phyloP scores from a whole-genome alignment of 2,797 vertebrate species.

The Pterois miles region DNA sequence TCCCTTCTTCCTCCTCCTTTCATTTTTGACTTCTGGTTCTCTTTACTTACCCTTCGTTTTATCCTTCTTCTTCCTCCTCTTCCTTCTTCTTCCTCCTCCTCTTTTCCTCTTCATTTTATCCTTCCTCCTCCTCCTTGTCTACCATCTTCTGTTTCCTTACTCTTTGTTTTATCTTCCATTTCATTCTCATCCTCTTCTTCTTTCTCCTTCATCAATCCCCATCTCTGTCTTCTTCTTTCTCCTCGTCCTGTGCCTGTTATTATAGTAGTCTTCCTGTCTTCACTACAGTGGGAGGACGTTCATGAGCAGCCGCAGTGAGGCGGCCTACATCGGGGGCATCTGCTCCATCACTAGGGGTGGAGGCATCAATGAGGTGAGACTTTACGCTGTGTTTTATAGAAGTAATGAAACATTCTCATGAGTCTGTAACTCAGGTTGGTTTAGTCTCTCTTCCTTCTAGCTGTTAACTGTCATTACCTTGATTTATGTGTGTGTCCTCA shows the following conservation, averaged over 20 bases:
- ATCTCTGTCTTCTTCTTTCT: too few species aligned
- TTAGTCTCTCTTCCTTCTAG: background rate
- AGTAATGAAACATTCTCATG: background rate
- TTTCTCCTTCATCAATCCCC: background rate
- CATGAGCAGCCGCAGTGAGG: constrained; percentile 92
- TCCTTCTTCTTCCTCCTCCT: background rate
- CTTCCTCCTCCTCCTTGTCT: too few species aligned
- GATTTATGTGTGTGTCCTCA: constrained; percentile 56
- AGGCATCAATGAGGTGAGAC: constrained; percentile 93
- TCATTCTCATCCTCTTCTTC: background rate
- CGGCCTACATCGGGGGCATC: constrained; percentile 93
- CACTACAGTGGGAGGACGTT: constrained; percentile 90
- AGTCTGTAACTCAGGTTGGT: background rate
- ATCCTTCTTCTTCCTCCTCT: too few species aligned
- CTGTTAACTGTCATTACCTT: background rate
- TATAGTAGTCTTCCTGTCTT: constrained; percentile 18
- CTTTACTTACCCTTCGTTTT: accelerated
- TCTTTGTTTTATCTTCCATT: too few species aligned
- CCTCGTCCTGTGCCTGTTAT: background rate
- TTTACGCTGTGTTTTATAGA: background rate
- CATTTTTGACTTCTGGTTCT: background rate
- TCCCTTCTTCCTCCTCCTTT: too few species aligned
- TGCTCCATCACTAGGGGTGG: constrained; percentile 89
- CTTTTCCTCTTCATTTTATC: too few species aligned
- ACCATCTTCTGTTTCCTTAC: too few species aligned